Base-by-base conservation (phyloP, 30 jellyfish, hydroid and myxozoan genomes). In the Rhopilema esculentum region DNA sequence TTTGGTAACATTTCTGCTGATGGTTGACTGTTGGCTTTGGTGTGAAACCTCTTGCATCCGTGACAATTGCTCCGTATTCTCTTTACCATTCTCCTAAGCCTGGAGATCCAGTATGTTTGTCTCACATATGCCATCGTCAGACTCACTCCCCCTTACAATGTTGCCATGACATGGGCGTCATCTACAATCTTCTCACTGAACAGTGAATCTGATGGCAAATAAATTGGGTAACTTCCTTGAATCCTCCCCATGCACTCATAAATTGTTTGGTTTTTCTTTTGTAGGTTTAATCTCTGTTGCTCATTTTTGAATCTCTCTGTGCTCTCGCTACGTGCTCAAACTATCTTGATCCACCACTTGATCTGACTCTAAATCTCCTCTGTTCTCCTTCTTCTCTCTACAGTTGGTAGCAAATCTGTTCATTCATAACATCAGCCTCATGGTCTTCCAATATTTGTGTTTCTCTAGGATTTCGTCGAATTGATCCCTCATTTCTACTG, bases 71-170 rank as follows among this genome's bases (percentile, higher is more conserved):
- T 40, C 40, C 75, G 66, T 63, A 76, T 27, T 26, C 87, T 52
- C 85, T 86, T 86, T 27, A 75, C 95, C 29, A 66, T 19, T 25
- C 57, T 67, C 16, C 89, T 23, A 1, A 85, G 91, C 16, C 33
- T 73, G 49, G 89, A 83, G 23, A 73, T 76, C 95, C 84, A 75
- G 66, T 51, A 84, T n/a, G 25, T 72, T 20, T 52, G 22, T 66
- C 93, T 61, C 61, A 82, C 91, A 15, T 33, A 28, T 49, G 84
- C 62, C 91, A 82, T 82, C 9, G 84, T 66, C 40, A 49, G 66
- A 61, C 80, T 31, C 66, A 84, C 87, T 73, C 87, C 93, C 87
- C 92, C 92, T 50, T 83, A 88, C 52, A 83, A 50, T 20, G 92
- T 83, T 8, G 19, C 25, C 1, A 30, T n/a, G n/a, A n/a, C 28